phyloP scores from a whole-genome alignment of 2,888 invertebrate species.

The Brenthis hecate region DNA sequence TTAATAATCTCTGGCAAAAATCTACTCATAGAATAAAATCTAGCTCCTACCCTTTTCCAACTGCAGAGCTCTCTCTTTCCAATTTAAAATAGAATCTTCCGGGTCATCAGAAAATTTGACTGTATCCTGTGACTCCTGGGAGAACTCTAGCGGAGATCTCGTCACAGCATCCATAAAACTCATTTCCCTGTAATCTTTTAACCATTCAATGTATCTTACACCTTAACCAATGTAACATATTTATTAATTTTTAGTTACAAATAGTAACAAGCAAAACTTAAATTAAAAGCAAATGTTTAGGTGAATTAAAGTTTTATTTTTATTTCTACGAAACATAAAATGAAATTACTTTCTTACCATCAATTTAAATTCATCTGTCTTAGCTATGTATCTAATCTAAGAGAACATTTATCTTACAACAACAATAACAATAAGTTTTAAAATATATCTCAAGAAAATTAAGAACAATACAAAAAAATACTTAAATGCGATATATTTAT shows the following conservation, averaged over 20 bases:
- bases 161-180: constrained; percentile 56
- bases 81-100: constrained; percentile 58
- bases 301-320: no score
- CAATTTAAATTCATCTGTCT: no score
- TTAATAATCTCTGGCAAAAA: background rate
- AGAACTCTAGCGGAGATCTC: constrained; percentile 71
- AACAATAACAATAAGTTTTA: no score
- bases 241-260: background rate
- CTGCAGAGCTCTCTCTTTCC: constrained; percentile 84
- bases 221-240: constrained; percentile 44
- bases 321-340: no score
- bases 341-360: no score
- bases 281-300: background rate
- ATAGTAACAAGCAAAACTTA: background rate
- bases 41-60: constrained; percentile 77
- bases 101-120: constrained; percentile 57
- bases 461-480: no score
- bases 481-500: no score
- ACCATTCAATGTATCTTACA: constrained; percentile 63
- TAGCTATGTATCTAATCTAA: no score
- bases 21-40: background rate
- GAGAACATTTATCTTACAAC: no score
- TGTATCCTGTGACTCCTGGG: constrained; percentile 67
- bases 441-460: no score
- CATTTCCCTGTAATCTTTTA: constrained; percentile 65